Base-by-base conservation (phyloP, 2,797 vertebrate genomes). In the Phataginus tetradactyla region DNA sequence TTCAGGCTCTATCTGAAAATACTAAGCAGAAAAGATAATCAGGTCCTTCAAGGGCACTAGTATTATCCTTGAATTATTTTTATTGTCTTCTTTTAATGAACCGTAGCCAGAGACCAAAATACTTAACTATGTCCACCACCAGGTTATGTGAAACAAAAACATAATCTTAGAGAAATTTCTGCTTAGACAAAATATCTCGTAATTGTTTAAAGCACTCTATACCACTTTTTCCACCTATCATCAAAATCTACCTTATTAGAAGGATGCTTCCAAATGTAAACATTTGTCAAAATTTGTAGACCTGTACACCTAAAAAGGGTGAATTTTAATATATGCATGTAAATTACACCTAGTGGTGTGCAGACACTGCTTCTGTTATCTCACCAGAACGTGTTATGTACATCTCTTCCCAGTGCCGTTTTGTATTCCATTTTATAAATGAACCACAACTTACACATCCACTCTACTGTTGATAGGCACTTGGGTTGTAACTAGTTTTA, bases 21-120 rank as follows among this genome's bases (percentile, higher is more conserved):
- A 90, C 55, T 59, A 96, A 95, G 45, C 34, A 87, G 23, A 84
- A 88, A 69, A 84, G 61, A 86, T 51, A 12, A 79, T 69, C 21
- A 55, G 0, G 7, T 59, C 27, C 12, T 57, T 74, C 7, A 77
- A 53, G 34, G 27, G 4, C 15, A 59, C 14, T 57, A 25, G 71
- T 83, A 86, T 83, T 92, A 88, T 79, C 32, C 68, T 68, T 85
- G 53, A 86, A 86, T 66, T 89, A 29, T 10, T 86, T 86, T 51
- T 71, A 69, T 93, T 55, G 11, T 72, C 37, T 34, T 55, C 75
- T 74, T 91, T 53, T 63, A 61, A 93, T 87, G 66, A 51, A 69
- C 79, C 71, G 59, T 87, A 77, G 20, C 61, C 51, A 84, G 29
- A 63, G 45, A 18, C 32, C 84, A 87, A 86, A 94, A 83, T 72